Evolutionary conservation across 2,113 vertebrate species (phyloP).

Genomic region (Oceanites oceanicus): DNA sequence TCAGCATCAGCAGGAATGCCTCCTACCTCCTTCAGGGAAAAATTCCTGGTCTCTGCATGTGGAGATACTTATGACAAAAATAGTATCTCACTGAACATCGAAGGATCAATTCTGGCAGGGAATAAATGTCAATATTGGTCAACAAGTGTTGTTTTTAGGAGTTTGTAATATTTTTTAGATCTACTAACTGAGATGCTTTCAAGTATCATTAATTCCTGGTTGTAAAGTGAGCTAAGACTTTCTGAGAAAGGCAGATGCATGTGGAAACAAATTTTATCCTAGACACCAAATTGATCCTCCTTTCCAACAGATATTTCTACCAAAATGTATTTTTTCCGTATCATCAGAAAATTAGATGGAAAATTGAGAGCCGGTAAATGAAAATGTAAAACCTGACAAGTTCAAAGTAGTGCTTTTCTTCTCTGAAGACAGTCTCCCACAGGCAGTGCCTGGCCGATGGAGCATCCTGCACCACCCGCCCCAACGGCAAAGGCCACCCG

Average conservation of each 20-base stretch:
- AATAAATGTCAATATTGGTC: neutral
- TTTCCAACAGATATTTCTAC: neutral
- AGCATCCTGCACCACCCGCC: fast-evolving
- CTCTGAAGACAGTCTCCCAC: neutral
- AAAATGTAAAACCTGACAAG: neutral
- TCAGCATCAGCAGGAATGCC: neutral
- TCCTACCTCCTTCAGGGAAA: neutral
- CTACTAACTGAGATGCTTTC: neutral
- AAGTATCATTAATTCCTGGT: neutral
- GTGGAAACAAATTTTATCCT: neutral
- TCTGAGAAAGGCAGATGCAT: neutral
- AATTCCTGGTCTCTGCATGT: neutral
- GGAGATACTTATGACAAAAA: neutral
- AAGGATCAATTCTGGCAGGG: neutral
- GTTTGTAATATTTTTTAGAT: neutral
- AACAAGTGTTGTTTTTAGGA: neutral
- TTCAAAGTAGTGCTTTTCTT: neutral
- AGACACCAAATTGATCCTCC: neutral
- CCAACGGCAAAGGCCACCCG: neutral
- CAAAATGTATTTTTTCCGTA: neutral
- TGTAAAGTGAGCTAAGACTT: neutral
- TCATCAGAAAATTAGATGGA: neutral
- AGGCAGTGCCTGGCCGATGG: fast-evolving
- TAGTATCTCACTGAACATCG: neutral
- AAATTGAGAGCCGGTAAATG: neutral